phyloP scores from a whole-genome alignment of 2,888 invertebrate species.

The Vannuccia rotundouncinata region DNA sequence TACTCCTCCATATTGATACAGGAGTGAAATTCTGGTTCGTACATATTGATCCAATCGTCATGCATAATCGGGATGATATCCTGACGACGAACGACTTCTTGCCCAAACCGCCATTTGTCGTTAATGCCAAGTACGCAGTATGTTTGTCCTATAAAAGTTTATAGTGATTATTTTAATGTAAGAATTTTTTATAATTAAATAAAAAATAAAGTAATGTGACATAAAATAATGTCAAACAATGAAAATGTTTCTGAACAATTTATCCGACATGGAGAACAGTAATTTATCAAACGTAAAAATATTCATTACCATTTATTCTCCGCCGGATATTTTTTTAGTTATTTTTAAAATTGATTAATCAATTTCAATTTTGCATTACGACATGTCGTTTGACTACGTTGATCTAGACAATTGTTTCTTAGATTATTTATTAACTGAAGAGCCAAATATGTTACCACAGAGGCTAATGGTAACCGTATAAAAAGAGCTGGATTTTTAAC shows the following conservation, averaged over 20 bases:
- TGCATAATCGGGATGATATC: conserved; percentile 79
- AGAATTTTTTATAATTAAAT: too few relatives aligned
- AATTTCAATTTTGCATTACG: background rate
- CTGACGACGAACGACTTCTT: conserved; percentile 94
- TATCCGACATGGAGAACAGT: background rate
- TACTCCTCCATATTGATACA: conserved; percentile 86
- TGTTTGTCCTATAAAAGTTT: conserved; percentile 66
- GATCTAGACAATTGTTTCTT: background rate
- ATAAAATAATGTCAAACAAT: too few relatives aligned
- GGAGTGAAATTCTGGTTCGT: conserved; percentile 85
- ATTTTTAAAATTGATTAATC: background rate
- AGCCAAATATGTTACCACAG: background rate
- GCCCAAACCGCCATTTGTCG: conserved; percentile 93
- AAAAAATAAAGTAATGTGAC: too few relatives aligned
- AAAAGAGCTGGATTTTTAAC: background rate
- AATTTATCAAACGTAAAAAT: background rate
- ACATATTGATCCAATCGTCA: conserved; percentile 96
- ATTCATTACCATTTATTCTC: background rate
- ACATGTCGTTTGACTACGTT: background rate
- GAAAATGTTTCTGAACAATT: background rate
- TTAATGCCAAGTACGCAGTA: conserved; percentile 93
- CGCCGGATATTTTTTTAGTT: background rate
- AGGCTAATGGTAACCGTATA: background rate
- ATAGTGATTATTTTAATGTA: too few relatives aligned
- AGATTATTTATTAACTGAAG: background rate